Evolutionary conservation across 2,888 invertebrate species (phyloP).

Genomic region (Morpho helenor): DNA sequence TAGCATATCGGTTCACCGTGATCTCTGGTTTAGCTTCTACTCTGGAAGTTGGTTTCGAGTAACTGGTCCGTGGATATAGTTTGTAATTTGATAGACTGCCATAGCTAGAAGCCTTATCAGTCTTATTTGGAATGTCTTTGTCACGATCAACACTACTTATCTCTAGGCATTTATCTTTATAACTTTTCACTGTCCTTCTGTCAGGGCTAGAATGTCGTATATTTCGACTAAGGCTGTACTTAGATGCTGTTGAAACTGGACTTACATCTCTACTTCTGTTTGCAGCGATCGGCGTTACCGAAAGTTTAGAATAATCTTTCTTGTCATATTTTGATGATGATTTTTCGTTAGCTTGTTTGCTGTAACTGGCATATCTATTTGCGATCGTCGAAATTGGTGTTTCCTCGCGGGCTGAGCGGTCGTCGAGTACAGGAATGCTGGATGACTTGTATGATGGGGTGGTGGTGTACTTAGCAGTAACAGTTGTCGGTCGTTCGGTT

Average conservation of each 20-base stretch:
- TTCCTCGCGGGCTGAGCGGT: slow-evolving; percentile 60
- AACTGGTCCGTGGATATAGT: slow-evolving; percentile 73
- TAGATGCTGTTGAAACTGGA: slow-evolving; percentile 65
- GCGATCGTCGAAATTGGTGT: slow-evolving; percentile 63
- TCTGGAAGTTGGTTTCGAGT: slow-evolving; percentile 51
- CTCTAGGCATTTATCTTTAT: slow-evolving; percentile 73
- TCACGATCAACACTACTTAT: slow-evolving; percentile 76
- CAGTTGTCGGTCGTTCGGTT: slow-evolving; percentile 59
- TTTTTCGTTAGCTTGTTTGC: slow-evolving; percentile 41
- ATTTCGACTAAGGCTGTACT: slow-evolving; percentile 60
- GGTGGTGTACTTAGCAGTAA: slow-evolving; percentile 67
- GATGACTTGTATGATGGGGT: slow-evolving; percentile 69
- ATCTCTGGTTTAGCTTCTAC: slow-evolving; percentile 53
- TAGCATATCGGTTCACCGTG: slow-evolving; percentile 59
- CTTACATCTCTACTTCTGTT: slow-evolving; percentile 78
- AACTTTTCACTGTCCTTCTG: slow-evolving; percentile 54
- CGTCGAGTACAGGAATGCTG: slow-evolving; percentile 65
- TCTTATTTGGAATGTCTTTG: slow-evolving; percentile 78
- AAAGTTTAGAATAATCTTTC: slow-evolving; percentile 72
- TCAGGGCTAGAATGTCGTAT: slow-evolving; percentile 75
- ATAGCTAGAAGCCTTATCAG: slow-evolving; percentile 75
- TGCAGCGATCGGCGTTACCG: slow-evolving; percentile 48
- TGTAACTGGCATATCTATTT: slow-evolving; percentile 63
- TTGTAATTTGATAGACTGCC: slow-evolving; percentile 73
- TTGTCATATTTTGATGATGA: slow-evolving; percentile 55